Evolutionary conservation across 2,888 invertebrate genomes (phyloP).

Genomic region (Cerastis leucographa): DNA sequence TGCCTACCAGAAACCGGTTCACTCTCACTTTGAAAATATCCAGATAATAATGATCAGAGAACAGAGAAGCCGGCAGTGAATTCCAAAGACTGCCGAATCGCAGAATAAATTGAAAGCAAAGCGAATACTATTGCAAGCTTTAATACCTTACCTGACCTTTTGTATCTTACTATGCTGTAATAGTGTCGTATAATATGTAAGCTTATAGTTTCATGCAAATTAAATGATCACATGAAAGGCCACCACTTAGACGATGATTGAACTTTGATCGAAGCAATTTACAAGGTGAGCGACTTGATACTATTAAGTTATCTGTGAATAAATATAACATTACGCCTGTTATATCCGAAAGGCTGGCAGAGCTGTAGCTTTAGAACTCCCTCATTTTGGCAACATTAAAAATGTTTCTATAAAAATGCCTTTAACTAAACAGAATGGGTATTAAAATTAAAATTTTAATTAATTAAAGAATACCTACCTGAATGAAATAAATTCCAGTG

Average conservation of each 20-base stretch:
- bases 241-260: slow-evolving; percentile 19
- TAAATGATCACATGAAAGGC: slow-evolving; percentile 2
- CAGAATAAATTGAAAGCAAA: no score
- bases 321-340: not conserved
- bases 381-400: not conserved
- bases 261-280: slow-evolving; percentile 41
- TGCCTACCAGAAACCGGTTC: no score
- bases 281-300: slow-evolving; percentile 1
- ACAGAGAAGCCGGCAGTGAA: no score
- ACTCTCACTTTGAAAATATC: no score
- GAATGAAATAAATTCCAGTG: slow-evolving; percentile 10
- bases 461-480: slow-evolving; percentile 18
- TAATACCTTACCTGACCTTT: no score
- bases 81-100: no score
- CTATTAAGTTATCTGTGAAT: not conserved
- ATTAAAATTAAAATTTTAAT: no score
- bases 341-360: not conserved
- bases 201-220: slow-evolving; percentile 32
- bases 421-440: no score
- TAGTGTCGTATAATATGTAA: not conserved
- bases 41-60: no score
- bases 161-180: not conserved
- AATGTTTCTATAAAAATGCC: not conserved
- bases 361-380: not conserved
- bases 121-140: no score